Percentiles rank a stretch among this genome's conserved stretches.
These are phyloP conservation scores for Heliconius himera DNA, from an alignment of 1,140 invertebrate genomes.

Conservation along the genomic window DNA sequence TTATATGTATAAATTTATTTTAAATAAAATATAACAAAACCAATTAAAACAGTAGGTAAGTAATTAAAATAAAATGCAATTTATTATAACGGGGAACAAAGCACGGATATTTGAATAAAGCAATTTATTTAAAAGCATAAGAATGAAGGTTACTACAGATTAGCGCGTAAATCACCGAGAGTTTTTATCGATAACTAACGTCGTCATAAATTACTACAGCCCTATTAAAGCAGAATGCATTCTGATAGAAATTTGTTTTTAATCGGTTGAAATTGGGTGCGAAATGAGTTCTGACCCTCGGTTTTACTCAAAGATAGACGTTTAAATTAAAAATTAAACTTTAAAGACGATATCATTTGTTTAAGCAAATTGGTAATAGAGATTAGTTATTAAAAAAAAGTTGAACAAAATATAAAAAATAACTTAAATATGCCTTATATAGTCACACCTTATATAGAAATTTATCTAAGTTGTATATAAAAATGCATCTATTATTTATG, in stretches of 20 bases:
- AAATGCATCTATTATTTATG: too few relatives aligned
- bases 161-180: constrained; percentile 43
- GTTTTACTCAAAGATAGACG: constrained; percentile 61
- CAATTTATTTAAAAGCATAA: constrained; percentile 34
- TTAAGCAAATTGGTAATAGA: neutral
- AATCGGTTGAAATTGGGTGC: constrained; percentile 77
- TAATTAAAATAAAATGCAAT: constrained; percentile 24
- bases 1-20: too few relatives aligned
- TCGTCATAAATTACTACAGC: constrained; percentile 54
- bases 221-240: constrained; percentile 67
- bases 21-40: neutral
- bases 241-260: constrained; percentile 78
- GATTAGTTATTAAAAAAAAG: neutral
- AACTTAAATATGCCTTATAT: too few relatives aligned
- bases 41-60: constrained; percentile 10
- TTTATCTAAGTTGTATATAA: too few relatives aligned
- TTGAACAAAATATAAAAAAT: too few relatives aligned
- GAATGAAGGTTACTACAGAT: constrained; percentile 37
- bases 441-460: too few relatives aligned
- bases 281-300: constrained; percentile 71
- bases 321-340: constrained; percentile 69
- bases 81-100: constrained; percentile 23
- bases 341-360: constrained; percentile 44
- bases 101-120: constrained; percentile 37
- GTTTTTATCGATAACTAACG: constrained; percentile 50